Percentiles rank a stretch among this genome's conserved stretches.
Conservation (phyloP, 2,888 invertebrate genomes). For the Acrobasis repandana region DNA sequence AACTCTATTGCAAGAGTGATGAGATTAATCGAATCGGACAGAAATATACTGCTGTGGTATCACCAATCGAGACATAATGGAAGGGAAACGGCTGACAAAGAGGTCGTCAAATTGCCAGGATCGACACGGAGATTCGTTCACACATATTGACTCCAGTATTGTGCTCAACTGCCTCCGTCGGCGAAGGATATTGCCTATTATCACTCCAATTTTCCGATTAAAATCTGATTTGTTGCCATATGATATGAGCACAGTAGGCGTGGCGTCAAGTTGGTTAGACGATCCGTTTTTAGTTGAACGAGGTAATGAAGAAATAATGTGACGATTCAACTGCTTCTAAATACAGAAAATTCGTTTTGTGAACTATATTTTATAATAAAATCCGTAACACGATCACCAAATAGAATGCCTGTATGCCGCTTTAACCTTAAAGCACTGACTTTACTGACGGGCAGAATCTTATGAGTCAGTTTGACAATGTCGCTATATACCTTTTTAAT, state of each 20-base stretch:
- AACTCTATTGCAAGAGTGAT: background rate
- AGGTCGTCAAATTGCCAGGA: constrained; percentile 4
- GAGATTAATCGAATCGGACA: background rate
- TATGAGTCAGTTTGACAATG: too few relatives aligned
- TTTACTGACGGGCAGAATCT: too few relatives aligned
- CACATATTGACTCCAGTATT: constrained; percentile 9
- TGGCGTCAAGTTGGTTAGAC: background rate
- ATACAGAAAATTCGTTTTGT: too few relatives aligned
- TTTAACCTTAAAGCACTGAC: too few relatives aligned
- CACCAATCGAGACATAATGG: constrained; percentile 11
- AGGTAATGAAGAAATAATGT: too few relatives aligned
- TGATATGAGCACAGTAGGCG: background rate
- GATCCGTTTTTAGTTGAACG: background rate
- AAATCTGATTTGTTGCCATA: constrained; percentile 3
- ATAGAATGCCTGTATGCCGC: too few relatives aligned
- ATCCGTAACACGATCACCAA: too few relatives aligned
- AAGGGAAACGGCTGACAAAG: constrained; percentile 12
- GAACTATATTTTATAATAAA: too few relatives aligned
- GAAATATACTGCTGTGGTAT: background rate
- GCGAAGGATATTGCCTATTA: constrained; percentile 1
- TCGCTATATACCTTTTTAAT: too few relatives aligned
- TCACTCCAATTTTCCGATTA: constrained; percentile 15
- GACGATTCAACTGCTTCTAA: too few relatives aligned
- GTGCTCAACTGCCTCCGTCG: constrained; percentile 2
- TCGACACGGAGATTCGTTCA: background rate